Conservation (phyloP, 2,888 invertebrate genomes). For the Thecocarcelia acutangulata region DNA sequence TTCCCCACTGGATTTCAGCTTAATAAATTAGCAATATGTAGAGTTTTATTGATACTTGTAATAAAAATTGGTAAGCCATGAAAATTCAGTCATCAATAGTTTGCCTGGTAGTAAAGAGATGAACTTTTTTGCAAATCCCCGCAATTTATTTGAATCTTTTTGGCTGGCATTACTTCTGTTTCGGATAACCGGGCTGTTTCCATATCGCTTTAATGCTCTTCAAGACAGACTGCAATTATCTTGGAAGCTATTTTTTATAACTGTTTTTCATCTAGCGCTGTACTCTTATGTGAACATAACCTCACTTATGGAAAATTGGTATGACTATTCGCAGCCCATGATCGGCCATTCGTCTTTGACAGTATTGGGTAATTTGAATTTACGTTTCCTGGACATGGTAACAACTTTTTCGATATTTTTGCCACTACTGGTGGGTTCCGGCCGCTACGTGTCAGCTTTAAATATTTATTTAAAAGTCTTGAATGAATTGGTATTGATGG, state of each 20-base stretch:
- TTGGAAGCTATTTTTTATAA: slow-evolving; percentile 52
- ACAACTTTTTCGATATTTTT: slow-evolving; percentile 68
- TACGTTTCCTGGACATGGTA: slow-evolving; percentile 69
- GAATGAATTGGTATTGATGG: slow-evolving; percentile 60
- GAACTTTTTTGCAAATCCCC: slow-evolving; percentile 55
- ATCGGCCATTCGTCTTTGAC: slow-evolving; percentile 67
- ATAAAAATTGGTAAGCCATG: too few relatives aligned
- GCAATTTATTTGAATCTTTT: slow-evolving; percentile 64
- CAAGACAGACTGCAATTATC: slow-evolving; percentile 66
- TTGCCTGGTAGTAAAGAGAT: neutral
- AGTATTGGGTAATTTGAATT: slow-evolving; percentile 66
- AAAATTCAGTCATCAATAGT: neutral
- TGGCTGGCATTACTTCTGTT: slow-evolving; percentile 58
- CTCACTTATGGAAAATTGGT: slow-evolving; percentile 67
- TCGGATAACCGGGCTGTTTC: slow-evolving; percentile 71
- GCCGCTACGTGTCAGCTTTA: slow-evolving; percentile 41
- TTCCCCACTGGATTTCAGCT: too few relatives aligned
- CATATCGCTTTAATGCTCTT: slow-evolving; percentile 54
- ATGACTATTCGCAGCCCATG: slow-evolving; percentile 70
- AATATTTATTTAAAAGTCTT: slow-evolving; percentile 66
- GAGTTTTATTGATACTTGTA: too few relatives aligned
- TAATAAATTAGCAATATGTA: too few relatives aligned
- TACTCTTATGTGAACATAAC: slow-evolving; percentile 71
- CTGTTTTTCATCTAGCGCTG: slow-evolving; percentile 65
- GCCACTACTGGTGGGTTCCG: slow-evolving; percentile 54